These are phyloP conservation scores for Eleginops maclovinus DNA, from an alignment of 2,113 vertebrate species.

Conservation along the genomic window DNA sequence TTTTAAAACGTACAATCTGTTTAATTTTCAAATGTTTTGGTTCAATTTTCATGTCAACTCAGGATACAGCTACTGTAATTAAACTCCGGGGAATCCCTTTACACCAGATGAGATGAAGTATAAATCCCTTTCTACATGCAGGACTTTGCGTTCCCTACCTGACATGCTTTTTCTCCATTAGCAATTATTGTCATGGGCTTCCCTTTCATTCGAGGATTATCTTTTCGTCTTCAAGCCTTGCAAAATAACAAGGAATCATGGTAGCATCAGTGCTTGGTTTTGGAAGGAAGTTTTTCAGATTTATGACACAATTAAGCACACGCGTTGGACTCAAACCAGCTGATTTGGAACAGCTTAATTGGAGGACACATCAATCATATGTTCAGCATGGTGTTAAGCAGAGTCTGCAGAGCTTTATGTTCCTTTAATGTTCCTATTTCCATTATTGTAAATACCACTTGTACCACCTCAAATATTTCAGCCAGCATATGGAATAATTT, in stretches of 20 bases:
- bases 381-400: constrained; percentile 1
- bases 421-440: background rate
- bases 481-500: constrained; percentile 1
- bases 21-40: background rate
- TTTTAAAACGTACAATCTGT: background rate
- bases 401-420: background rate
- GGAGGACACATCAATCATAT: background rate
- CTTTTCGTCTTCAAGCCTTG: background rate
- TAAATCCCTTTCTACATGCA: background rate
- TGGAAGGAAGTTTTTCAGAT: background rate
- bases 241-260: background rate
- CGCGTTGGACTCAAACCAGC: constrained; percentile 9
- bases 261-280: constrained; percentile 7
- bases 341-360: constrained; percentile 7
- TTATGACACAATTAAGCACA: constrained; percentile 2
- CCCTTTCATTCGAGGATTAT: constrained; percentile 13
- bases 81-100: background rate
- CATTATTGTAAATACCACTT: background rate
- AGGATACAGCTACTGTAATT: background rate
- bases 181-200: background rate
- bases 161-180: background rate
- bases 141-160: background rate
- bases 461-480: background rate
- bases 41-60: background rate
- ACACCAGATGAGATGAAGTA: background rate